Evolutionary conservation across 2,113 vertebrate species (phyloP).

Genomic region (Psittacara wagleri): DNA sequence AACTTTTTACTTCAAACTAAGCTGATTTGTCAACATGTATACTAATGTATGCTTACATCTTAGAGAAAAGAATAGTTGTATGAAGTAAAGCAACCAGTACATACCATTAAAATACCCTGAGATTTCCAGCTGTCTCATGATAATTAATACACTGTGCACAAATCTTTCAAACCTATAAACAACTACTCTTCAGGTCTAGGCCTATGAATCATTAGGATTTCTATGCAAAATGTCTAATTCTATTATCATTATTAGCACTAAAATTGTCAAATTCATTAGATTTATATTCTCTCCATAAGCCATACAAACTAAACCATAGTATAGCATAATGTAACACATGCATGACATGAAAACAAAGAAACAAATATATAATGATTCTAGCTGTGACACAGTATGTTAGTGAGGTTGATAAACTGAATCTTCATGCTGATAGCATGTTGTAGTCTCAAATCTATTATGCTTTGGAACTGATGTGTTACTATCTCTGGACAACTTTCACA

Average conservation of each 20-base stretch:
- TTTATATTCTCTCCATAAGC: neutral
- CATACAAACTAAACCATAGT: slow-evolving; percentile 22
- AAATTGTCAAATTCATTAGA: slow-evolving; percentile 46
- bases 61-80: neutral
- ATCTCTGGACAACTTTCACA: slow-evolving; percentile 78
- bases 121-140: neutral
- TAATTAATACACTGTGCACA: neutral
- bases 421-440: slow-evolving; percentile 66
- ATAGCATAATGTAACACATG: slow-evolving; percentile 41
- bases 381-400: slow-evolving; percentile 67
- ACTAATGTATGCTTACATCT: neutral
- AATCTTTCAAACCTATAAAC: neutral
- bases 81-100: neutral
- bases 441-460: slow-evolving; percentile 71
- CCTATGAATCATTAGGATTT: neutral
- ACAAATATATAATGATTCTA: slow-evolving; percentile 73
- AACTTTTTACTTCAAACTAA: neutral
- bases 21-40: neutral
- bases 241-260: neutral
- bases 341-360: slow-evolving; percentile 67
- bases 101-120: neutral
- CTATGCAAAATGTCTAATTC: neutral
- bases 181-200: neutral
- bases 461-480: slow-evolving; percentile 74
- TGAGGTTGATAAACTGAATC: slow-evolving; percentile 61